Evolutionary conservation across 2,113 vertebrate genomes (phyloP), one percentile per base, ranked within the genome.

Genomic region (Xenus cinereus): DNA sequence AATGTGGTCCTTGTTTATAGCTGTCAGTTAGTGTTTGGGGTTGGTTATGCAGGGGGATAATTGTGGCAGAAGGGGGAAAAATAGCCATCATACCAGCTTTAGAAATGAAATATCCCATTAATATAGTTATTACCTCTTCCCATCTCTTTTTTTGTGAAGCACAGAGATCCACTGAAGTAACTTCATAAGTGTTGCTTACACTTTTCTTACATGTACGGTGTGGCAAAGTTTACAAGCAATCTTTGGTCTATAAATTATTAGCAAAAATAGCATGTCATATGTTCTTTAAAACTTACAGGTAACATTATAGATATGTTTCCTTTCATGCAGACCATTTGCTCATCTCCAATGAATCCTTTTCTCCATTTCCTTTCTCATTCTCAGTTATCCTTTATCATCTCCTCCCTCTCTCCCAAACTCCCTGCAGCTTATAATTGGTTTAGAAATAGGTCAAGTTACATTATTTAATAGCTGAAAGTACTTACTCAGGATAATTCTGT

Each of bases 391-490:
- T 90, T 37, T 7, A 43, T 19, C 21, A 51, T 16, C 8, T 89
- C 32, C 15, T 60, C 32, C 63, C 64, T 87, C 33, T 89, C 4
- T 6, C 24, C 4, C 50, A 89, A 69, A 84, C 14, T 80, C 50
- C 33, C 37, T 54, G 50, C 28, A 80, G 21, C 3, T 87, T 92
- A 60, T 84, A 95, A 93, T 71, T 71, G 60, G 56, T 72, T 96
- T 95, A 95, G 41, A 80, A 92, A 95, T 46, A 92, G 45, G 80
- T 91, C 37, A 83, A 85, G 68, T 71, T 84, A 80, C 37, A 80
- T 80, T 30, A 57, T 83, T 86, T 88, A 67, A 84, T 83, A 94
- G n/a, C 68, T 80, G 43, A 90, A 86, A 86, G 56, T 94, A 91
- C 72, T 94, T 82, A 77, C 45, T 78, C 26, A 50, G 56, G 59